Percentiles rank a stretch among this genome's conserved stretches.
These are phyloP conservation scores for Actinia equina DNA, from an alignment of 64 coral and sea anemone genomes.

Conservation along the genomic window DNA sequence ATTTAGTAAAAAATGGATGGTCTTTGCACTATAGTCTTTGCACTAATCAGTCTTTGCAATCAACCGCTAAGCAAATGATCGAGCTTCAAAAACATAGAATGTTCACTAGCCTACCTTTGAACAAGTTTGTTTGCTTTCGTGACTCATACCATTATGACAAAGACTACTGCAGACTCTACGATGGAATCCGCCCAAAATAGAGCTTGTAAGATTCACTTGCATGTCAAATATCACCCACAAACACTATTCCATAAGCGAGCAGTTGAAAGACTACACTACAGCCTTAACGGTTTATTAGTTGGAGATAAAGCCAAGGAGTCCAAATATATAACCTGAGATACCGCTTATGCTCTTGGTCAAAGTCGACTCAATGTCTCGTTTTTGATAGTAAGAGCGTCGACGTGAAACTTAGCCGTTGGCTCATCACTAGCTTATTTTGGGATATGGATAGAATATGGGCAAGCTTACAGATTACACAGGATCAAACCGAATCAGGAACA, in stretches of 20 bases:
- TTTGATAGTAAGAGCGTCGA: conserved; percentile 2
- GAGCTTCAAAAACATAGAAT: too few relatives aligned
- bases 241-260: background rate
- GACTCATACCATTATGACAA: background rate
- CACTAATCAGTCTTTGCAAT: too few relatives aligned
- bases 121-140: background rate
- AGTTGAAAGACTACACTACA: conserved; percentile 9
- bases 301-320: background rate
- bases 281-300: conserved; percentile 18
- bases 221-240: conserved; percentile 3
- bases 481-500: conserved; percentile 1
- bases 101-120: background rate
- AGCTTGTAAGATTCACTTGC: background rate
- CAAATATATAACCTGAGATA: conserved; percentile 3
- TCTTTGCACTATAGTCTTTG: too few relatives aligned
- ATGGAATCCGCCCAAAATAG: background rate
- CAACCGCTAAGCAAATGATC: too few relatives aligned
- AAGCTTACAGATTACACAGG: conserved; percentile 20
- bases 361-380: conserved; percentile 13
- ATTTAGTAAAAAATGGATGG: too few relatives aligned
- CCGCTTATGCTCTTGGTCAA: background rate
- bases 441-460: conserved; percentile 8
- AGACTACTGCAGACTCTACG: background rate
- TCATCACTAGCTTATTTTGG: conserved; percentile 3
- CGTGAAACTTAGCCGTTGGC: conserved; percentile 12